Evolutionary conservation across 2,888 invertebrate species (phyloP), one percentile per base, ranked within the genome.

Genomic region (Tubulanus polymorphus): DNA sequence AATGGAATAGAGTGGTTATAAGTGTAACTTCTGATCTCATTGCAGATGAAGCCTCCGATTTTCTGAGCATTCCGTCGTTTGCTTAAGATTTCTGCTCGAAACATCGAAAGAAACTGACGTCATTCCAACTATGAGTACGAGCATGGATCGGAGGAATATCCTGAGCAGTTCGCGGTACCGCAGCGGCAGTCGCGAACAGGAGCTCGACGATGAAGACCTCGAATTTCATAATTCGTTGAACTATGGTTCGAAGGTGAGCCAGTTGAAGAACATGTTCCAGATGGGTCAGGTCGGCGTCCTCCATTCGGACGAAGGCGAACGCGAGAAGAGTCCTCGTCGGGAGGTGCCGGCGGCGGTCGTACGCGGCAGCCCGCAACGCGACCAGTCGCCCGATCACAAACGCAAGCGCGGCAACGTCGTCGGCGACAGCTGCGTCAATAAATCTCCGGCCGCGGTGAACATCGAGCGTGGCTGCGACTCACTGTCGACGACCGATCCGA

Each of bases 241-340:
- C 15, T 65, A 59, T 52, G 67, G 70, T 1, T 67, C 68, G 18
- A 72, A 70, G 30, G 74, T 74, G n/a, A 72, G 71, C 52, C 63
- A 65, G 37, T 66, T 74, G 47, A 73, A 72, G 47, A 71, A 71
- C 50, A 69, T 68, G 63, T 75, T 74, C 51, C 71, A 73, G 54
- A 52, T 63, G 3, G 54, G 47, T 3, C 49, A 54, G n/a, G 53
- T 49, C 3, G n/a, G n/a, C n/a, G n/a, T n/a, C n/a, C 48, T 35
- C 5, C 54, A 56, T n/a, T 51, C 55, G 3, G 48, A 55, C 18
- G 59, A 60, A 6, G 27, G 27, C 20, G 32, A 37, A 15, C 15
- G n/a, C 8, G 49, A 50, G 60, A 60, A 25, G 61, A 56, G 30
- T 57, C 55, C 30, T 55, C 62, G 28, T 41, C 37, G 28, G 37